Evolutionary conservation across 92 coral and sea anemone genomes (phyloP), one percentile per base, ranked within the genome.

Genomic region (Bergia puertoricense): DNA sequence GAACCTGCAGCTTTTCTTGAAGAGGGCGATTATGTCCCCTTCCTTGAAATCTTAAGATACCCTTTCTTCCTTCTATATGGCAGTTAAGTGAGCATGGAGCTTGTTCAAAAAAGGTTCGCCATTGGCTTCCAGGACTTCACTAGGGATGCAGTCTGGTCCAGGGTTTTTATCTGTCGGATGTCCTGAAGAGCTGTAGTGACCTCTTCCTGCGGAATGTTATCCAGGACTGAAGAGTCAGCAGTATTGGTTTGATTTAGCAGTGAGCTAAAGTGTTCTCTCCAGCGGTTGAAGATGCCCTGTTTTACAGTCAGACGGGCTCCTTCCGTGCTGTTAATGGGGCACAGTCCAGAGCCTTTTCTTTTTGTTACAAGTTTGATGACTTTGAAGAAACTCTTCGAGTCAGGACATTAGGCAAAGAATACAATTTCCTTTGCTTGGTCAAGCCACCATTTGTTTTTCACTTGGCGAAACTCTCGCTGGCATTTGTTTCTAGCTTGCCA

Each of bases 81-180:
- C 36, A 46, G 39, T 30, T 41, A 79, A 14, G 23, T 51, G 82
- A 16, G 37, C 14, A 50, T 43, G 65, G 5, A 78, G 81, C 20
- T 50, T 30, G 36, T 78, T 78, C 62, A 46, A 30, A 14, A 78
- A 65, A 30, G 37, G 65, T 8, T 18, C 81, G 45, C 81, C 66
- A 14, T 65, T 65, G 14, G 62, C 57, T 78, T 78, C 16, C 36
- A 46, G 62, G 62, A 78, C 81, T 78, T 81, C 74, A 44, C 67
- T 56, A 30, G 86, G 75, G 65, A 81, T 81, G 57, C 86, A 50
- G 65, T 81, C 86, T 56, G 67, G 57, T 81, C 74, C 86, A 57
- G 86, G 86, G 57, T 74, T 65, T 81, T 56, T 81, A 41, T 56
- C 86, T 74, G 44, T 75, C 44, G 48, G 77, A 30, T 74, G 77